Percentiles rank a stretch among this genome's conserved stretches.
Evolutionary conservation across 2,888 invertebrate genomes (phyloP).

Genomic region (Neuroscelio doddi): DNA sequence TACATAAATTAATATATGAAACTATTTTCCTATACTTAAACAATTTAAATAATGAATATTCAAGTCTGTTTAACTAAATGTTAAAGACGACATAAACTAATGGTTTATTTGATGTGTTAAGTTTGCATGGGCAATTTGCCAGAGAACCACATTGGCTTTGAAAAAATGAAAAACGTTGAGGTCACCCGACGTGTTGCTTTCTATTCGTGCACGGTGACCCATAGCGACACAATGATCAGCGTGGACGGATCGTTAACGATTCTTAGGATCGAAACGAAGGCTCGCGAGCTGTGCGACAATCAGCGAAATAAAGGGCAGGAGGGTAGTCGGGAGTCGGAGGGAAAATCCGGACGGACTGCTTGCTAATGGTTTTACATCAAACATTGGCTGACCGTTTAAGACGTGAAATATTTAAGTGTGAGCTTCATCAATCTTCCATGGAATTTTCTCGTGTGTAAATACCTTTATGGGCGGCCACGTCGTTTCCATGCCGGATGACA

Average conservation of each 20-base stretch:
- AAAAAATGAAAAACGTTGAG: constrained; percentile 22
- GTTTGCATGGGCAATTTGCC: constrained; percentile 21
- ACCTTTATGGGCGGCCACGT: constrained; percentile 48
- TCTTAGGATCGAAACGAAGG: constrained; percentile 25
- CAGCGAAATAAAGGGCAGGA: constrained; percentile 32
- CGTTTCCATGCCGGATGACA: constrained; percentile 41
- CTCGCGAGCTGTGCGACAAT: constrained; percentile 30
- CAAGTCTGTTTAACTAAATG: too few species aligned
- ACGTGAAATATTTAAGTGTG: constrained; percentile 46
- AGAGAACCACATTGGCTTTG: constrained; percentile 6
- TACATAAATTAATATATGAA: too few species aligned
- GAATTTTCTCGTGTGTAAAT: constrained; percentile 65
- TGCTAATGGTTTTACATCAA: constrained; percentile 64
- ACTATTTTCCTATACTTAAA: too few species aligned
- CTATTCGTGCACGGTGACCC: constrained; percentile 28
- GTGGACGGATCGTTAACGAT: constrained; percentile 51
- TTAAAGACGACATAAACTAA: too few species aligned
- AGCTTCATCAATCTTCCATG: constrained; percentile 65
- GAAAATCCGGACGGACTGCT: constrained; percentile 53
- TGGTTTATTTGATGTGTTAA: too few species aligned
- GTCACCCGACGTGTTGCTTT: constrained; percentile 12
- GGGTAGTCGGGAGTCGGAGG: constrained; percentile 26
- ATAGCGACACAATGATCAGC: constrained; percentile 41
- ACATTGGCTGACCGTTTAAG: constrained; percentile 60
- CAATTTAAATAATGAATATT: too few species aligned